A percentile compares a stretch with the other conserved stretches of the same genome.
These are phyloP conservation scores for Calephelis perditalis DNA, from an alignment of 2,888 invertebrate genomes.

Conservation along the genomic window DNA sequence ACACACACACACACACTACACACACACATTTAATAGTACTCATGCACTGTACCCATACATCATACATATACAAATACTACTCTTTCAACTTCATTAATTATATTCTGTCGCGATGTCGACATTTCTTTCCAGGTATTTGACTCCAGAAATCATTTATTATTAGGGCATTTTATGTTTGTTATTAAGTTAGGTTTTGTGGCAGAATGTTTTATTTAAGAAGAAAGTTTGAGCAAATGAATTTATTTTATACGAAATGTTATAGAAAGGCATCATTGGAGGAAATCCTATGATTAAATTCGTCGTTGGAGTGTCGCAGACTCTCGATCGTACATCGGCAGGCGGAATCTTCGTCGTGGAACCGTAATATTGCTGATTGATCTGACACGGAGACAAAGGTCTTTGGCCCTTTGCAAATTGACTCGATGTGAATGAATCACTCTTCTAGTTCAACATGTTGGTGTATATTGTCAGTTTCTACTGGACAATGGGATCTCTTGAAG, in stretches of 20 bases:
- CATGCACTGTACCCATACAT: constrained; percentile 28
- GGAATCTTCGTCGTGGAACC: constrained; percentile 33
- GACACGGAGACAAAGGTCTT: constrained; percentile 1
- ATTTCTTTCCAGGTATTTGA: constrained; percentile 35
- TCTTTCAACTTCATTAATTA: constrained; percentile 37
- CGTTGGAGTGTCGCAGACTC: constrained; percentile 61
- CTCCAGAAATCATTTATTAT: constrained; percentile 32
- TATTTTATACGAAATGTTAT: constrained; percentile 75
- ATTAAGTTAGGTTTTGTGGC: constrained; percentile 43
- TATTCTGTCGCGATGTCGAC: constrained; percentile 47
- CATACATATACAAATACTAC: constrained; percentile 25
- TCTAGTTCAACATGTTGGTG: constrained; percentile 2
- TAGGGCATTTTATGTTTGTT: constrained; percentile 40
- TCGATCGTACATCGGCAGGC: constrained; percentile 41
- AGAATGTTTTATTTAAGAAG: constrained; percentile 40
- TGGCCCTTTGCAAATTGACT: background rate
- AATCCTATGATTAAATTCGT: constrained; percentile 71
- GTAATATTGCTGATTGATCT: constrained; percentile 13
- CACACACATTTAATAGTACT: constrained; percentile 25
- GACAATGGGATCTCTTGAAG: background rate
- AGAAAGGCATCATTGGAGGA: constrained; percentile 75
- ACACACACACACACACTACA: constrained; percentile 18
- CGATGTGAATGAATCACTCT: background rate
- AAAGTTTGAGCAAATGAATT: constrained; percentile 40
- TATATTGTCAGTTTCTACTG: constrained; percentile 7